Conservation (phyloP, 2,888 invertebrate genomes). For the Nemotelus nigrinus region DNA sequence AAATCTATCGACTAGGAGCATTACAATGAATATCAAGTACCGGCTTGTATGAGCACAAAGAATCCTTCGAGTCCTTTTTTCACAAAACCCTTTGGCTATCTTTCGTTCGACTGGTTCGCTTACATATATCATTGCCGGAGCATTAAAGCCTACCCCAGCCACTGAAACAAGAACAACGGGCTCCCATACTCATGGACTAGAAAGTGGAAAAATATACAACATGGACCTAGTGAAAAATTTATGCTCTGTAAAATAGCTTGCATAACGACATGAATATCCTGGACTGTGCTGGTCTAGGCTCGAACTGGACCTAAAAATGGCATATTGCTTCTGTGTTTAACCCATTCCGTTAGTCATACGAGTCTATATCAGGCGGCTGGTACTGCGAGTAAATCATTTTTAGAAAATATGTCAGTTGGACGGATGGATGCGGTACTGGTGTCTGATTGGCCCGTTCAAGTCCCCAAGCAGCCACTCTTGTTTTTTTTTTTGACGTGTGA, state of each 20-base stretch:
- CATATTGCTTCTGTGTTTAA: no score
- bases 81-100: slow-evolving; percentile 24
- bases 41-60: neutral
- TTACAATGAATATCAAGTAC: slow-evolving; percentile 35
- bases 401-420: neutral
- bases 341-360: neutral
- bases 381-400: slow-evolving; percentile 7
- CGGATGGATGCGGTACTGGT: neutral
- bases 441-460: neutral
- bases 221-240: slow-evolving; percentile 12
- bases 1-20: slow-evolving; percentile 17
- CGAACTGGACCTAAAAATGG: neutral
- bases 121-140: slow-evolving; percentile 28
- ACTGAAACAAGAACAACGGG: slow-evolving; percentile 13
- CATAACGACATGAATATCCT: slow-evolving; percentile 1
- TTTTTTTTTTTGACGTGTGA: slow-evolving; percentile 36
- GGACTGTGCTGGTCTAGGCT: neutral
- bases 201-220: neutral
- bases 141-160: slow-evolving; percentile 14
- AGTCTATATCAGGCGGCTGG: slow-evolving; percentile 15
- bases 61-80: slow-evolving; percentile 14
- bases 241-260: slow-evolving; percentile 20
- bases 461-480: neutral
- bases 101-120: neutral
- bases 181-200: neutral